A percentile compares a stretch with the other conserved stretches of the same genome.
phyloP scores from a whole-genome alignment of 2,797 vertebrate species.

The Adrianichthys oophorus region DNA sequence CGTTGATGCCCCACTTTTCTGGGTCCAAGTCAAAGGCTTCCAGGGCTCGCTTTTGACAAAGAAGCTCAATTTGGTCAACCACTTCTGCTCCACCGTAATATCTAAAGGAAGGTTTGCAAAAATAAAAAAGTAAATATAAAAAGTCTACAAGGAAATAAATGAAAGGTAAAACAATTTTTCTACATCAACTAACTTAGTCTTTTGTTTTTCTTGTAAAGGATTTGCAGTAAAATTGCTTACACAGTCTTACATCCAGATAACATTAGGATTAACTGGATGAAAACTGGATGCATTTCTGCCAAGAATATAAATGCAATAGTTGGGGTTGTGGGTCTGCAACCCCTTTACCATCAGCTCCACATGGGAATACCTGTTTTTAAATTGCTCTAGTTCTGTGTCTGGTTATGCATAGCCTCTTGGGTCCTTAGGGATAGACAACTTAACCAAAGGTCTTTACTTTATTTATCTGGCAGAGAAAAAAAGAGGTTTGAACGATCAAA shows the following conservation, averaged over 20 bases:
- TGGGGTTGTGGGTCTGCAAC: not conserved
- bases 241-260: too few species aligned
- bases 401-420: not conserved
- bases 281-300: not conserved
- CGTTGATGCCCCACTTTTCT: conserved; percentile 89
- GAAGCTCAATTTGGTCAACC: conserved; percentile 91
- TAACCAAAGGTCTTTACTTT: not conserved
- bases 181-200: too few species aligned
- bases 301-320: not conserved
- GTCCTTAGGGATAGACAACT: not conserved
- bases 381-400: not conserved
- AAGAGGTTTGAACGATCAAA: not conserved
- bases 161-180: too few species aligned
- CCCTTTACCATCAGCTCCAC: not conserved
- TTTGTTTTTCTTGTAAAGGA: too few species aligned
- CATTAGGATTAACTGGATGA: not conserved
- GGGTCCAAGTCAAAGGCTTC: conserved; percentile 92
- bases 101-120: conserved; percentile 57
- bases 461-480: not conserved
- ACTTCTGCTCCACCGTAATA: conserved; percentile 94
- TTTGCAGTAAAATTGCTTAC: too few species aligned
- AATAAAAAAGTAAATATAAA: not conserved
- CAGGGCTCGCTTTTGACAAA: conserved; percentile 90
- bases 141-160: not conserved
- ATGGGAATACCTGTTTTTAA: not conserved